A percentile compares a stretch with the other conserved stretches of the same genome.
These are phyloP conservation scores for Amphimedon queenslandica DNA, from an alignment of 37 sponge, comb jelly and placozoan species.

Conservation along the genomic window DNA sequence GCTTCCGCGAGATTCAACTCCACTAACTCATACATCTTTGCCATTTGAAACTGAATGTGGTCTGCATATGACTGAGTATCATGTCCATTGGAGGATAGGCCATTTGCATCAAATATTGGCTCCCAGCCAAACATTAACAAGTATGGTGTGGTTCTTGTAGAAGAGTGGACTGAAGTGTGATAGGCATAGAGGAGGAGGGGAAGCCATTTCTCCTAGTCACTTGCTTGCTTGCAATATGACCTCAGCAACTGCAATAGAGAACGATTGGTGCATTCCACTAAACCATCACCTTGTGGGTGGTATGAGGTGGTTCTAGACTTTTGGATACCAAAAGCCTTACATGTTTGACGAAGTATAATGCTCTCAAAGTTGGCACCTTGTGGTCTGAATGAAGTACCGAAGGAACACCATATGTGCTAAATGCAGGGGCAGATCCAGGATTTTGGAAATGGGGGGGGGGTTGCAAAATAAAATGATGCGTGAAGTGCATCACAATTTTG, in stretches of 20 bases:
- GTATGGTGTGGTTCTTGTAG: constrained; percentile 8
- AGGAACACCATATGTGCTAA: constrained; percentile 24
- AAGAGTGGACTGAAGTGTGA: constrained; percentile 27
- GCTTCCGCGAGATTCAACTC: background rate
- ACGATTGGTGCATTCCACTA: constrained; percentile 12
- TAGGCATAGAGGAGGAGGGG: constrained; percentile 28
- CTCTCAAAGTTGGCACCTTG: constrained; percentile 31
- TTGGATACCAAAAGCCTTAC: constrained; percentile 14
- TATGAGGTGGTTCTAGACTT: constrained; percentile 14
- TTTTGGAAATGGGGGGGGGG: too few relatives aligned
- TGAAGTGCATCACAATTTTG: constrained; percentile 1
- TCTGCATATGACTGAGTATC: background rate
- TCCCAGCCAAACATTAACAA: constrained; percentile 9
- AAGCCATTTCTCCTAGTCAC: constrained; percentile 9
- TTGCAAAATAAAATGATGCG: constrained; percentile 2
- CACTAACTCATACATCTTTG: constrained; percentile 4
- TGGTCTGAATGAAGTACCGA: constrained; percentile 20
- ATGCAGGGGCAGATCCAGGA: constrained; percentile 14
- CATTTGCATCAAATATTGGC: background rate
- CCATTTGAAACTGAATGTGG: background rate
- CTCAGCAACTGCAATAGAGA: constrained; percentile 3
- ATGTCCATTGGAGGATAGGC: background rate
- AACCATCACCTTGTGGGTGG: constrained; percentile 23
- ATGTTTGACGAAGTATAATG: background rate
- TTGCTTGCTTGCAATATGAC: constrained; percentile 9